These are phyloP conservation scores for Passer montanus DNA, from an alignment of 2,113 vertebrate genomes.

Conservation along the genomic window DNA sequence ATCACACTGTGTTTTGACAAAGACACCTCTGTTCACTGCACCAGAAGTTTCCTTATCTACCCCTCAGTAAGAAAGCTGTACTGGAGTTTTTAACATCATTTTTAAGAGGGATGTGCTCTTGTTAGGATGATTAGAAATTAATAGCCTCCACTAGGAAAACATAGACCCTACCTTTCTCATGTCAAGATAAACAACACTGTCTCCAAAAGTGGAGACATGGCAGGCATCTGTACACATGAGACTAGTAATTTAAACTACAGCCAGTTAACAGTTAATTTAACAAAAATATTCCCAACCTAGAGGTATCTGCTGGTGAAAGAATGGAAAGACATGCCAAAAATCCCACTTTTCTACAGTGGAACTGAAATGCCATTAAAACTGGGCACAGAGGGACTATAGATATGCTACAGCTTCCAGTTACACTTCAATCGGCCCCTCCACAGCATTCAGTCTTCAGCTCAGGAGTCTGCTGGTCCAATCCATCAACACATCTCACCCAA, in stretches of 20 bases:
- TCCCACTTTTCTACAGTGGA: not conserved
- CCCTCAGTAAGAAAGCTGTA: not conserved
- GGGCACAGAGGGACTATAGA: not conserved
- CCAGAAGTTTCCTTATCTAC: not conserved
- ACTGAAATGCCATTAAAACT: not conserved
- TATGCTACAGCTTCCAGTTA: not conserved
- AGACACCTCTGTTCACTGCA: not conserved
- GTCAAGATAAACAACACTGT: not conserved
- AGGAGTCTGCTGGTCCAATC: not conserved
- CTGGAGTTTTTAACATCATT: not conserved
- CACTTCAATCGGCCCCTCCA: rapidly evolving
- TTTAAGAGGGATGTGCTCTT: not conserved
- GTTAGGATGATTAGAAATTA: not conserved
- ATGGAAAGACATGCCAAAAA: not conserved
- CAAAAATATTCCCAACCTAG: not conserved
- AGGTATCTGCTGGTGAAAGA: not conserved
- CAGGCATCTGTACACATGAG: not conserved
- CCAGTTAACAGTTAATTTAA: not conserved
- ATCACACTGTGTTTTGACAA: not conserved
- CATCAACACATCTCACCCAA: not conserved
- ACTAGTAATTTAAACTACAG: not conserved
- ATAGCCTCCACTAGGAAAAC: not conserved
- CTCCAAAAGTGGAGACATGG: not conserved
- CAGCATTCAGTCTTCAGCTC: not conserved
- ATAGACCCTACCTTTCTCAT: not conserved